These are phyloP conservation scores for Oreochromis mossambicus DNA, from an alignment of 2,797 vertebrate species.

Conservation along the genomic window DNA sequence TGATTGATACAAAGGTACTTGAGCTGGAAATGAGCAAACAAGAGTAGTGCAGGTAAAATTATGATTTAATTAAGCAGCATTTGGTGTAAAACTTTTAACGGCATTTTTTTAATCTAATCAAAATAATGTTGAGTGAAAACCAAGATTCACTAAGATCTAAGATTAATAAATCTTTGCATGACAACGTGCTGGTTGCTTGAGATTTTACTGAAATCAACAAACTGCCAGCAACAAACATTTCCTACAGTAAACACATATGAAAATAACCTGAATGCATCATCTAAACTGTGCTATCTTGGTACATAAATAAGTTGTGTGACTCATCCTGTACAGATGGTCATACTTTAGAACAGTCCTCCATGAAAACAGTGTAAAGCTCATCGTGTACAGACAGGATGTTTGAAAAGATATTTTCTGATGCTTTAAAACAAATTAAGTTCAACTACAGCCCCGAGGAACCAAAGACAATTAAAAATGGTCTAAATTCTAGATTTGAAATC, in stretches of 20 bases:
- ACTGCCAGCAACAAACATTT: background rate
- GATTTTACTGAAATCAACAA: background rate
- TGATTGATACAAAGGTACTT: background rate
- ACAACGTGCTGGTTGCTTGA: background rate
- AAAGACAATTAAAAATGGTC: background rate
- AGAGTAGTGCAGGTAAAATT: background rate
- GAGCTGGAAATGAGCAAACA: background rate
- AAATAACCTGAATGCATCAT: no score
- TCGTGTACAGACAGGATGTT: background rate
- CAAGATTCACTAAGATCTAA: background rate
- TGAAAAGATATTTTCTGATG: background rate
- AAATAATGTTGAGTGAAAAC: background rate
- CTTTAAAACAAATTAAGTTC: background rate
- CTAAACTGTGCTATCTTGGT: no score
- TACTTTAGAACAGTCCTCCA: background rate
- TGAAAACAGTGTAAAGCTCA: background rate
- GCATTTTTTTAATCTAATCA: background rate
- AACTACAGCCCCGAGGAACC: background rate
- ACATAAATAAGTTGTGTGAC: background rate
- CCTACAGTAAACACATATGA: background rate
- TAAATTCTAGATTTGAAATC: background rate
- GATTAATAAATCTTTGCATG: background rate
- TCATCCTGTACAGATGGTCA: background rate
- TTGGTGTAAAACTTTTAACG: no score
- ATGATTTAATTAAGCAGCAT: no score